Conservation (phyloP, 2,797 vertebrate species). For the Buceros bicornis region DNA sequence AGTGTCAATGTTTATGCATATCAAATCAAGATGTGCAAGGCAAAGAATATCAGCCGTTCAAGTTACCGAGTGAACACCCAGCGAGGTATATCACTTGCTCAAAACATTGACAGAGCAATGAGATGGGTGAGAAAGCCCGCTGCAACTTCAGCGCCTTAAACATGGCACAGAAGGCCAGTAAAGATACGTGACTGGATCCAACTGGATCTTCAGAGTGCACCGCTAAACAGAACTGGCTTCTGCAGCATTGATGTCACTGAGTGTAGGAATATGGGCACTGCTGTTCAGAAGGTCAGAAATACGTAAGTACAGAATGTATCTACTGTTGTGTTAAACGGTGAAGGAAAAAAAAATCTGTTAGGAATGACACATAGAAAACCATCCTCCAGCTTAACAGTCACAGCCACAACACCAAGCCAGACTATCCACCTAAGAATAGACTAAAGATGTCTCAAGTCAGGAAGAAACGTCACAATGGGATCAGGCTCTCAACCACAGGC, state of each 20-base stretch:
- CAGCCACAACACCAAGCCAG: background rate
- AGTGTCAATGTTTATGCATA: conserved; percentile 34
- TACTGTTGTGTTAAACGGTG: background rate
- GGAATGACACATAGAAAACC: background rate
- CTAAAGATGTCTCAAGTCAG: background rate
- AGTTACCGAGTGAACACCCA: conserved; percentile 61
- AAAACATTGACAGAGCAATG: background rate
- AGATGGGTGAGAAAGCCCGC: background rate
- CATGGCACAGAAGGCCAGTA: background rate
- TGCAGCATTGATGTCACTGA: background rate
- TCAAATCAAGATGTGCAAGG: conserved; percentile 36
- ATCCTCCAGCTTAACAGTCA: background rate
- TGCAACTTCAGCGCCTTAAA: background rate
- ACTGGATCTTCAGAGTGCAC: background rate
- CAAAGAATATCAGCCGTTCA: conserved; percentile 27
- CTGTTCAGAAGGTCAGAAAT: background rate
- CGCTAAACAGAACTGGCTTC: background rate
- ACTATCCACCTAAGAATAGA: background rate
- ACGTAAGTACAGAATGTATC: background rate
- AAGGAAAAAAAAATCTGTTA: background rate
- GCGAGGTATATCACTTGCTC: conserved; percentile 18
- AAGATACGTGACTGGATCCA: background rate
- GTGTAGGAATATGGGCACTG: background rate
- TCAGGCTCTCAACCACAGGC: background rate
- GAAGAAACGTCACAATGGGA: accelerated